Evolutionary conservation across 2,888 invertebrate species (phyloP).

Genomic region (Drosophila fungiperda): DNA sequence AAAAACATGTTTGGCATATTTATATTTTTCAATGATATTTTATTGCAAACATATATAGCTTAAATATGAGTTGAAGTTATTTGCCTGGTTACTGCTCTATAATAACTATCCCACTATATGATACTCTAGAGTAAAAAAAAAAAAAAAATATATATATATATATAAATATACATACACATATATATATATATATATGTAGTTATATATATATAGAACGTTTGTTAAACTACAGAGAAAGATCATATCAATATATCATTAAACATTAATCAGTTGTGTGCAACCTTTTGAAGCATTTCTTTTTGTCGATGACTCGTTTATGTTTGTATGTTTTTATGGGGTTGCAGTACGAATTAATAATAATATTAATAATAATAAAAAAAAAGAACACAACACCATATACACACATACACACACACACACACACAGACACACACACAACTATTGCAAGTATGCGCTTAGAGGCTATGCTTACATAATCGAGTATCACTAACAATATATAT

Average conservation of each 20-base stretch:
- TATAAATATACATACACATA: too few species aligned
- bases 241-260: slow-evolving; percentile 30
- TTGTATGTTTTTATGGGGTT: slow-evolving; percentile 16
- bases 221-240: slow-evolving; percentile 42
- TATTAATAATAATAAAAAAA: slow-evolving; percentile 36
- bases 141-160: slow-evolving; percentile 15
- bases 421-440: slow-evolving; percentile 36
- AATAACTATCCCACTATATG: slow-evolving; percentile 71
- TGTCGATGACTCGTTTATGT: slow-evolving; percentile 58
- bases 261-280: slow-evolving; percentile 36
- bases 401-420: slow-evolving; percentile 38
- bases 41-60: slow-evolving; percentile 80
- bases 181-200: too few species aligned
- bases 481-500: slow-evolving; percentile 77
- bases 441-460: slow-evolving; percentile 63
- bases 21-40: slow-evolving; percentile 69
- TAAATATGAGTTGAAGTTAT: slow-evolving; percentile 78
- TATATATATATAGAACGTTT: slow-evolving; percentile 1
- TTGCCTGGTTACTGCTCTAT: slow-evolving; percentile 74
- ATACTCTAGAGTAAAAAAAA: slow-evolving; percentile 53
- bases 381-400: slow-evolving; percentile 28
- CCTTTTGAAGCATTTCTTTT: slow-evolving; percentile 57
- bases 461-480: slow-evolving; percentile 73
- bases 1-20: slow-evolving; percentile 11
- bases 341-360: slow-evolving; percentile 23